Conservation (phyloP, 2,113 vertebrate genomes). For the Formicarius rufipectus region DNA sequence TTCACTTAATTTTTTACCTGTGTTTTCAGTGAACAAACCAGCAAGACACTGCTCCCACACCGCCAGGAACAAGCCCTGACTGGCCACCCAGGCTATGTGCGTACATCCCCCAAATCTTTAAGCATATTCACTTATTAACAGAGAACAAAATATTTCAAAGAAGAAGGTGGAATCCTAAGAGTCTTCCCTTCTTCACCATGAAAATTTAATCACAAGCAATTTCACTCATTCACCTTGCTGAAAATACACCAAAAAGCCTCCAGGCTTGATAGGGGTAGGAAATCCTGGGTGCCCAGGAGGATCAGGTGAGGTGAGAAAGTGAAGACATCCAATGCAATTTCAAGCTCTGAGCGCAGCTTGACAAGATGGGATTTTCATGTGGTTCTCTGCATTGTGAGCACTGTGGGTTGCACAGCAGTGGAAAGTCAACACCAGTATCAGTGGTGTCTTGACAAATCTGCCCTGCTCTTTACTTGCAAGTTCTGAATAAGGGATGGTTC, state of each 20-base stretch:
- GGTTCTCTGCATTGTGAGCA: slow-evolving; percentile 26
- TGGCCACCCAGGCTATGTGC: background rate
- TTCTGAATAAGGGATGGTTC: background rate
- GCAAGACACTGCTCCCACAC: background rate
- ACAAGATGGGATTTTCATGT: background rate
- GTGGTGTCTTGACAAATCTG: background rate
- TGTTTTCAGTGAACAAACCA: slow-evolving; percentile 7
- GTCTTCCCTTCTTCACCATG: slow-evolving; percentile 22
- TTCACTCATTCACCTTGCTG: slow-evolving; percentile 37
- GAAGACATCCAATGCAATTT: background rate
- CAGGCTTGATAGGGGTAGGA: background rate
- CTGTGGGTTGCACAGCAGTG: background rate
- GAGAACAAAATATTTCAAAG: slow-evolving; percentile 53
- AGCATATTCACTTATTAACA: slow-evolving; percentile 48
- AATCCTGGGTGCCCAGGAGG: background rate
- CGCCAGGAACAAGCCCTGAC: background rate
- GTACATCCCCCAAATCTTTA: background rate
- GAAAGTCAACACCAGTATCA: slow-evolving; percentile 7
- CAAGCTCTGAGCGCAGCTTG: slow-evolving; percentile 25
- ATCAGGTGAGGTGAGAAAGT: background rate
- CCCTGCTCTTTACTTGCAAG: background rate
- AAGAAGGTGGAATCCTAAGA: slow-evolving; percentile 35
- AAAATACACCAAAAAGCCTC: slow-evolving; percentile 30
- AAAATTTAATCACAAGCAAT: slow-evolving; percentile 62
- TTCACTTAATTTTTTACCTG: background rate